A percentile compares a stretch with the other conserved stretches of the same genome.
Conservation (phyloP, 2,113 vertebrate genomes). For the Corvus moneduloides region DNA sequence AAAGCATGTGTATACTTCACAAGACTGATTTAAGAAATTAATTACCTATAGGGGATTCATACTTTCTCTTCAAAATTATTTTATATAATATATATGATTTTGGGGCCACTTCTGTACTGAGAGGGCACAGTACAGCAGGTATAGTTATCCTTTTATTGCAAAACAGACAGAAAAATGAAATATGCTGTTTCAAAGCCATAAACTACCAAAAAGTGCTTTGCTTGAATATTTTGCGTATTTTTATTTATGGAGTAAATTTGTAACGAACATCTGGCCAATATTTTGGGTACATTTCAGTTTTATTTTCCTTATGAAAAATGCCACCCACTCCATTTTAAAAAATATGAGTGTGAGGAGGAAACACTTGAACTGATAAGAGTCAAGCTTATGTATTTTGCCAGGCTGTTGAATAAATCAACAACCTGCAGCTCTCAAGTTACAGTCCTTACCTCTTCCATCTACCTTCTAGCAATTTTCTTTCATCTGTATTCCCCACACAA, state of each 20-base stretch:
- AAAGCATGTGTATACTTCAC: not conserved
- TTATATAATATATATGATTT: not conserved
- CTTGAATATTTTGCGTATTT: not conserved
- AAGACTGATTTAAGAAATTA: not conserved
- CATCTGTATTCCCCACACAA: not conserved
- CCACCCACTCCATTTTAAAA: not conserved
- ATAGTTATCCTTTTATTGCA: not conserved
- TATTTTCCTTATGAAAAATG: not conserved
- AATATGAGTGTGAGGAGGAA: not conserved
- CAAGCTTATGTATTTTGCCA: not conserved
- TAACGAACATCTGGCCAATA: not conserved
- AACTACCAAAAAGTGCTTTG: not conserved
- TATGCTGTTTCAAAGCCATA: not conserved
- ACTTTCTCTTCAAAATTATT: not conserved
- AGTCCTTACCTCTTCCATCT: not conserved
- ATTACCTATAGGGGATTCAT: not conserved
- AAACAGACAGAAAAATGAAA: not conserved
- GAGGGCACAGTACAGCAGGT: not conserved
- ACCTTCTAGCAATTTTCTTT: not conserved
- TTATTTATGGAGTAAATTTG: not conserved
- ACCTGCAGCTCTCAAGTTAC: not conserved
- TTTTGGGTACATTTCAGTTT: not conserved
- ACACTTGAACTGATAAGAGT: not conserved
- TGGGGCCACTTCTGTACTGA: not conserved
- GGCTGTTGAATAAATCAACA: not conserved